phyloP scores from a whole-genome alignment of 2,888 invertebrate genomes.

The Apotomis capreana region DNA sequence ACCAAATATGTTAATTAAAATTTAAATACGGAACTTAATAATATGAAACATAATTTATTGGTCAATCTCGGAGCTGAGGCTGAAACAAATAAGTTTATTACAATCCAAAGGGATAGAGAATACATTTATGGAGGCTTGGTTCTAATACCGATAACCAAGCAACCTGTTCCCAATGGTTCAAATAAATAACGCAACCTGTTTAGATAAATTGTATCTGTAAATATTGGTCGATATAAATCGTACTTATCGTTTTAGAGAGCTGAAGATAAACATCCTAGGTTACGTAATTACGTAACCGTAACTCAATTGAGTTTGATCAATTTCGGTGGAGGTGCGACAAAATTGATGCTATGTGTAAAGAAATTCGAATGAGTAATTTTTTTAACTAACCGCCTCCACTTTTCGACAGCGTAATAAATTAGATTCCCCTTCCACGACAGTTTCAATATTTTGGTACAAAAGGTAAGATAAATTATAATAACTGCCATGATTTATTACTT shows the following conservation, averaged over 20 bases:
- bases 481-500: constrained; percentile 37
- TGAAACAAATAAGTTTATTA: constrained; percentile 74
- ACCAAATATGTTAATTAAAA: constrained; percentile 56
- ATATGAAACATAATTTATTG: constrained; percentile 60
- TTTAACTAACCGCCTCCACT: constrained; percentile 34
- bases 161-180: constrained; percentile 76
- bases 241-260: constrained; percentile 64
- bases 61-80: constrained; percentile 57
- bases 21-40: constrained; percentile 55
- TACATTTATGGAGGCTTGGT: constrained; percentile 74
- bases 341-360: constrained; percentile 20
- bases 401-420: constrained; percentile 40
- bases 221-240: constrained; percentile 74
- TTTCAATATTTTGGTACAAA: constrained; percentile 40
- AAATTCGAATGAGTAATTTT: constrained; percentile 32
- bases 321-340: constrained; percentile 47
- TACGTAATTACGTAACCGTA: constrained; percentile 55
- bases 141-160: constrained; percentile 69
- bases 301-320: constrained; percentile 50
- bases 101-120: constrained; percentile 74
- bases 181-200: constrained; percentile 77
- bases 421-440: constrained; percentile 30
- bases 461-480: constrained; percentile 41
- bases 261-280: constrained; percentile 56
- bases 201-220: constrained; percentile 78